phyloP scores from a whole-genome alignment of 2,888 invertebrate genomes.

The Lycia hirtaria region DNA sequence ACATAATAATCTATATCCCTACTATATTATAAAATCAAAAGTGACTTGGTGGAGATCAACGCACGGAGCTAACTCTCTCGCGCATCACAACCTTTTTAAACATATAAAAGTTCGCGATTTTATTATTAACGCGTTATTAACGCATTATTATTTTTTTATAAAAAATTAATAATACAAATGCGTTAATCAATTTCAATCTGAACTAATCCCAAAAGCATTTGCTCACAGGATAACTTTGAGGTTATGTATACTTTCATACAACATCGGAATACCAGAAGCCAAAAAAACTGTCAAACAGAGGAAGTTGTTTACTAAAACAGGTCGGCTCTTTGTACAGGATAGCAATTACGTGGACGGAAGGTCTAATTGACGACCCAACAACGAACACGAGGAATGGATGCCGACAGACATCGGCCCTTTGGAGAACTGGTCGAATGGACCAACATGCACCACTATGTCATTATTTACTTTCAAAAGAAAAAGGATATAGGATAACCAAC shows the following conservation, averaged over 20 bases:
- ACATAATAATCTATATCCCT: too few relatives aligned
- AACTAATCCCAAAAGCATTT: not conserved
- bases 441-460: not conserved
- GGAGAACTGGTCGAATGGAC: slow-evolving; percentile 4
- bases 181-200: too few relatives aligned
- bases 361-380: slow-evolving; percentile 60
- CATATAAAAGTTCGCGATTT: too few relatives aligned
- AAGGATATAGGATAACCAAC: not conserved
- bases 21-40: too few relatives aligned
- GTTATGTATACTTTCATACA: not conserved
- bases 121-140: too few relatives aligned
- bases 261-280: not conserved
- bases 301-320: slow-evolving; percentile 30
- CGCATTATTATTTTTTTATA: too few relatives aligned
- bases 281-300: slow-evolving; percentile 30
- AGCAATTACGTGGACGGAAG: slow-evolving; percentile 57
- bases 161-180: too few relatives aligned
- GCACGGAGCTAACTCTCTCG: too few relatives aligned
- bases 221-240: not conserved
- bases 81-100: too few relatives aligned
- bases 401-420: slow-evolving; percentile 10
- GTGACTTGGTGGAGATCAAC: too few relatives aligned
- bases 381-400: slow-evolving; percentile 37
- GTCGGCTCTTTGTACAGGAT: slow-evolving; percentile 43
- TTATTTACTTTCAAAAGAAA: not conserved